A percentile compares a stretch with the other conserved stretches of the same genome.
Conservation (phyloP, 2,888 invertebrate genomes). For the Agriotes lineatus region DNA sequence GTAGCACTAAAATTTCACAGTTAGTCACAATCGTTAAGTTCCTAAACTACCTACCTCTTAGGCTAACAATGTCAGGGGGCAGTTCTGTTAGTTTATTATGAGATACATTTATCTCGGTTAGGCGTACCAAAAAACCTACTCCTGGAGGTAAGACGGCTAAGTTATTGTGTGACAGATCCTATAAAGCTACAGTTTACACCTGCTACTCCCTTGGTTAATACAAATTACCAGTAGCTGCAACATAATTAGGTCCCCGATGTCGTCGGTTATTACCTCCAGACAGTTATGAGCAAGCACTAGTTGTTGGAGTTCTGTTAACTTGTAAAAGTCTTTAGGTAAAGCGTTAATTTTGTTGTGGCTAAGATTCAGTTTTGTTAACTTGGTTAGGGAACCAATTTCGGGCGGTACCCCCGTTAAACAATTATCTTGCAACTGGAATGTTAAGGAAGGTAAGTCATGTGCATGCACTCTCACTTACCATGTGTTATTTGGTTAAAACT, state of each 20-base stretch:
- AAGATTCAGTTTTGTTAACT: slow-evolving; percentile 76
- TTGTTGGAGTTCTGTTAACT: slow-evolving; percentile 76
- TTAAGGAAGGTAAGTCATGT: slow-evolving; percentile 44
- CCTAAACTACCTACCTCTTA: slow-evolving; percentile 74
- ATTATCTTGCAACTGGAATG: slow-evolving; percentile 85
- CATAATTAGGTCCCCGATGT: slow-evolving; percentile 84
- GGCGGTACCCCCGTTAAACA: slow-evolving; percentile 78
- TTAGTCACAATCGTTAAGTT: background rate
- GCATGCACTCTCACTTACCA: too few species aligned
- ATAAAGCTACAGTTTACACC: slow-evolving; percentile 52
- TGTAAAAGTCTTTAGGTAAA: slow-evolving; percentile 77
- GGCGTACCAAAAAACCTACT: slow-evolving; percentile 85
- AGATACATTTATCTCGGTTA: slow-evolving; percentile 79
- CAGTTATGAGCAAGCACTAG: slow-evolving; percentile 83
- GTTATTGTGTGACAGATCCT: slow-evolving; percentile 86
- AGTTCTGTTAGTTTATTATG: slow-evolving; percentile 81
- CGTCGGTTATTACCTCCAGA: slow-evolving; percentile 75
- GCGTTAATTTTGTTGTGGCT: slow-evolving; percentile 76
- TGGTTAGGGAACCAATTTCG: slow-evolving; percentile 78
- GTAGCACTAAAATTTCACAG: slow-evolving; percentile 69
- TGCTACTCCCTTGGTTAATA: background rate
- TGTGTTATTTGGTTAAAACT: too few species aligned
- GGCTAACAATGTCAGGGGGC: slow-evolving; percentile 84
- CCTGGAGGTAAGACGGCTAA: slow-evolving; percentile 81
- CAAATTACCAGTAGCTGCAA: slow-evolving; percentile 76